Evolutionary conservation across 2,113 vertebrate genomes (phyloP).

Genomic region (Python bivittatus): DNA sequence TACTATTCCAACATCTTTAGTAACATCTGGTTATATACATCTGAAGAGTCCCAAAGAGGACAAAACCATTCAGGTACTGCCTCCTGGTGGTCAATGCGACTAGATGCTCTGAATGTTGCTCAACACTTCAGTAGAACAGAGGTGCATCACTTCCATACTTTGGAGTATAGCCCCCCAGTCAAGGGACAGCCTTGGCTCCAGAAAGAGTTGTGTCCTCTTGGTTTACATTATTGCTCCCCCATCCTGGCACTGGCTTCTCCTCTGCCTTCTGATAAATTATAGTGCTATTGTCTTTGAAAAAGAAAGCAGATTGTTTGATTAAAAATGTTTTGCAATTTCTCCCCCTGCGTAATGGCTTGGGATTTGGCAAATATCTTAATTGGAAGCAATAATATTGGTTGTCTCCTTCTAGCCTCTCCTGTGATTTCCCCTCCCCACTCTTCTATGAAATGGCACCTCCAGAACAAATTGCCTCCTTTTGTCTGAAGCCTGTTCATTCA

Average conservation of each 20-base stretch:
- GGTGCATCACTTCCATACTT: not conserved
- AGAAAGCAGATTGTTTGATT: slow-evolving; percentile 33
- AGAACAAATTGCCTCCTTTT: slow-evolving; percentile 74
- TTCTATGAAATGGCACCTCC: slow-evolving; percentile 61
- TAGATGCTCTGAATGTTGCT: not conserved
- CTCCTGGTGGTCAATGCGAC: not conserved
- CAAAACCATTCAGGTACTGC: not conserved
- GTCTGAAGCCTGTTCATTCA: slow-evolving; percentile 71
- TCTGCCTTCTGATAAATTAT: not conserved
- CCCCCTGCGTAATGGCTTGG: slow-evolving; percentile 32
- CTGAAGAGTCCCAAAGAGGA: not conserved
- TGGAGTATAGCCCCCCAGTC: not conserved
- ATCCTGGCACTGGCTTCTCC: not conserved
- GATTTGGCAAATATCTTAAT: slow-evolving; percentile 47
- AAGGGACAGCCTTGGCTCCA: not conserved
- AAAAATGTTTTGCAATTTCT: not conserved
- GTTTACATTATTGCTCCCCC: not conserved
- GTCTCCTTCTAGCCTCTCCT: slow-evolving; percentile 1
- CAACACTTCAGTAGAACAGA: not conserved
- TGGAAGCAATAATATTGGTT: slow-evolving; percentile 4
- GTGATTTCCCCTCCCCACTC: slow-evolving; percentile 39
- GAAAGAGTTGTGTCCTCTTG: not conserved
- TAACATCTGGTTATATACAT: not conserved
- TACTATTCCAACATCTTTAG: not conserved
- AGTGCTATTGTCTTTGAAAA: not conserved